Conservation (phyloP, 1,140 invertebrate species). For the Brachionus calyciflorus region DNA sequence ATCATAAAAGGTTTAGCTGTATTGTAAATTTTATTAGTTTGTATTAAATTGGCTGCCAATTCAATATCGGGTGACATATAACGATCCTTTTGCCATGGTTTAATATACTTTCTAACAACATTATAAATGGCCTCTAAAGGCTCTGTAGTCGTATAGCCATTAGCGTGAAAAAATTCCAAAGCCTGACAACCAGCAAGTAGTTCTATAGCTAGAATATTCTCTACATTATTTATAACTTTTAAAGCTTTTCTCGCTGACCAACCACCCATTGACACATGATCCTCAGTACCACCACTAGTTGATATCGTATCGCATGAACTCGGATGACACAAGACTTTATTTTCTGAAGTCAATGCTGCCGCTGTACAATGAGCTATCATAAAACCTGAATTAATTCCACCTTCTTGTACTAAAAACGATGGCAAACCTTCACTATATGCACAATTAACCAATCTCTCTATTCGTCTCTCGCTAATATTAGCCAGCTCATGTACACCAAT, state of each 20-base stretch:
- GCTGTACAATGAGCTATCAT: conserved; percentile 75
- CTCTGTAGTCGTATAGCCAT: conserved; percentile 66
- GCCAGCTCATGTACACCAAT: conserved; percentile 73
- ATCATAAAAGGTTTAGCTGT: conserved; percentile 14
- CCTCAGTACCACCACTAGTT: conserved; percentile 73
- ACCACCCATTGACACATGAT: conserved; percentile 75
- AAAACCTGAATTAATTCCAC: conserved; percentile 73
- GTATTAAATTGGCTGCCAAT: conserved; percentile 64
- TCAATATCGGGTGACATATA: conserved; percentile 70
- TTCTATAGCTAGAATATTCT: conserved; percentile 70
- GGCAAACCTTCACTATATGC: conserved; percentile 68
- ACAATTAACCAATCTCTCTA: conserved; percentile 72
- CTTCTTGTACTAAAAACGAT: conserved; percentile 70
- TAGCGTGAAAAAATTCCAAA: conserved; percentile 71
- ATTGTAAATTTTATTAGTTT: conserved; percentile 61
- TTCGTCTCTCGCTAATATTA: conserved; percentile 71
- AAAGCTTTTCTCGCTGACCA: conserved; percentile 70
- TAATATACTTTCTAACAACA: conserved; percentile 56
- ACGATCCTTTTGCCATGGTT: conserved; percentile 68
- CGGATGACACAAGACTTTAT: conserved; percentile 74
- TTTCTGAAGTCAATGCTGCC: conserved; percentile 69
- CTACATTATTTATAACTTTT: conserved; percentile 69
- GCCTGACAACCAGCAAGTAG: conserved; percentile 72
- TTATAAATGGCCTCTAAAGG: conserved; percentile 71
- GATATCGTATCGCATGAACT: conserved; percentile 71